A percentile compares a stretch with the other conserved stretches of the same genome.
These are phyloP conservation scores for Ornithoptera priamus DNA, from an alignment of 2,888 invertebrate genomes.

Conservation along the genomic window DNA sequence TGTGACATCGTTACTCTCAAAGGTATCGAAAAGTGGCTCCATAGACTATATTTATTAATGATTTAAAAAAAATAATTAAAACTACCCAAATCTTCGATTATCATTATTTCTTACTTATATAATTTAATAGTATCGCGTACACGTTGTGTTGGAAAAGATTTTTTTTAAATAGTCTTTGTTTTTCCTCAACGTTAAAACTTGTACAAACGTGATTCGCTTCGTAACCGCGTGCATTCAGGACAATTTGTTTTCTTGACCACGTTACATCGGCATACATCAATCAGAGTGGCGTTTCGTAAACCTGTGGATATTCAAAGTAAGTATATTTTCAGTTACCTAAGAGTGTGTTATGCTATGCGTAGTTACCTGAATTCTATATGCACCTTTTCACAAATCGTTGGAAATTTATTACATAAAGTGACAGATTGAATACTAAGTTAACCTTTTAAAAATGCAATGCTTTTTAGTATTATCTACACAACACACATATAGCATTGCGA, in stretches of 20 bases:
- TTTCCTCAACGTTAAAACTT: conserved; percentile 10
- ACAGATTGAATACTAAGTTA: no score
- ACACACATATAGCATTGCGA: no score
- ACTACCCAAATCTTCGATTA: background rate
- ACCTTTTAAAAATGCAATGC: no score
- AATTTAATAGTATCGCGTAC: background rate
- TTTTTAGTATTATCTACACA: no score
- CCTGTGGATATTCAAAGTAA: background rate
- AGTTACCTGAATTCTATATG: background rate
- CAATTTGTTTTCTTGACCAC: conserved; percentile 10
- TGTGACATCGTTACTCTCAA: background rate
- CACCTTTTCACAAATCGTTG: background rate
- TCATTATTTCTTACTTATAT: background rate
- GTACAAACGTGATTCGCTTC: conserved; percentile 11
- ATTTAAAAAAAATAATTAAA: background rate
- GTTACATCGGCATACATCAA: conserved; percentile 1
- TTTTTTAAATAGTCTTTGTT: background rate
- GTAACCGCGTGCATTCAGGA: conserved; percentile 6
- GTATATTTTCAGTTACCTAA: background rate
- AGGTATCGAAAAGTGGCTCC: background rate
- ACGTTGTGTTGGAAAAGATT: background rate
- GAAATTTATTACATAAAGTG: conserved; percentile 2
- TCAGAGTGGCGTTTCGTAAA: conserved; percentile 2
- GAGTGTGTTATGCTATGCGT: background rate
- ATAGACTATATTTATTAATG: background rate